Conservation (phyloP, 2,113 vertebrate genomes). For the Cardinalis cardinalis region DNA sequence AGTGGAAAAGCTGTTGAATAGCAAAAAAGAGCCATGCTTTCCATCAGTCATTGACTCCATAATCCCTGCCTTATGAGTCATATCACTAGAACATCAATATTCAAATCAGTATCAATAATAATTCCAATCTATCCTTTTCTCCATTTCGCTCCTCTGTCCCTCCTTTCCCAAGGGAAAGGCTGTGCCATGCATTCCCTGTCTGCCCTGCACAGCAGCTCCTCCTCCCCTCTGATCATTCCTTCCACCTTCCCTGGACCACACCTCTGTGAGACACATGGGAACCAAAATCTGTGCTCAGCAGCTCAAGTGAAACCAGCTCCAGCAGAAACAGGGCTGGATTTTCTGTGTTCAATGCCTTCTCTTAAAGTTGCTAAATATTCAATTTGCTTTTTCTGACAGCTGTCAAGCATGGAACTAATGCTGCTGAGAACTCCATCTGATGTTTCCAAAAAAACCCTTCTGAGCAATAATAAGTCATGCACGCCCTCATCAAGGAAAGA, state of each 20-base stretch:
- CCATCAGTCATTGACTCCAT: neutral
- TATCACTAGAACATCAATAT: neutral
- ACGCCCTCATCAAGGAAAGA: neutral
- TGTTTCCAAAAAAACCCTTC: neutral
- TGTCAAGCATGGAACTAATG: neutral
- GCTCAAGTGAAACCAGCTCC: neutral
- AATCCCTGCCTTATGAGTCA: neutral
- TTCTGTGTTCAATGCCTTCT: neutral
- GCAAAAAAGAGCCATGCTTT: neutral
- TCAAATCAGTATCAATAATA: neutral
- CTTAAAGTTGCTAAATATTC: conserved; percentile 6
- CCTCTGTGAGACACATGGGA: rapidly evolving
- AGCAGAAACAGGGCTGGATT: neutral
- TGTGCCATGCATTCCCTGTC: neutral
- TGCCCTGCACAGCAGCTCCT: neutral
- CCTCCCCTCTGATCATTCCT: neutral
- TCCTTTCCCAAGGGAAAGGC: neutral
- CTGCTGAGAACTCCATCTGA: conserved; percentile 19
- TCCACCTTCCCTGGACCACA: neutral
- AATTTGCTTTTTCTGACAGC: conserved; percentile 9
- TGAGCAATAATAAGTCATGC: neutral
- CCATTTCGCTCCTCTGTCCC: neutral
- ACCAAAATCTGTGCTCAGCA: neutral
- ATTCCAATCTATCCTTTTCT: neutral
- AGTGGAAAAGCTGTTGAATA: neutral